These are phyloP conservation scores for Gallinago paraguaiae DNA, from an alignment of 2,113 vertebrate species.

Conservation along the genomic window DNA sequence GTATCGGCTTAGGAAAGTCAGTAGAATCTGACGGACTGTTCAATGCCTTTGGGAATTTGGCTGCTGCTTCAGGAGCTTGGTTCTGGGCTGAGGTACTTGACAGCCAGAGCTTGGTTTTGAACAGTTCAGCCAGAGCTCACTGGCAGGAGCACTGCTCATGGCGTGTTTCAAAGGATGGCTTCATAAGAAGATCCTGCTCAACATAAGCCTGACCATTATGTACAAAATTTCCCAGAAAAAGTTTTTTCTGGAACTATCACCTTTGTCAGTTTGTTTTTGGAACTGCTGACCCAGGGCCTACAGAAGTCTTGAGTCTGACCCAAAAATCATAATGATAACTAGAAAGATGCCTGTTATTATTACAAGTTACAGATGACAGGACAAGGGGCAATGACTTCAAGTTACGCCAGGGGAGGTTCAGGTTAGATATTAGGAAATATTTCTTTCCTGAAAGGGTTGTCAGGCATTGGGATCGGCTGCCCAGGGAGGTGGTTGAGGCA, in stretches of 20 bases:
- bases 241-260: neutral
- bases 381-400: no score
- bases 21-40: neutral
- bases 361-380: no score
- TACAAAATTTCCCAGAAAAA: neutral
- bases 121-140: neutral
- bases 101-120: neutral
- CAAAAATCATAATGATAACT: neutral
- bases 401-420: no score
- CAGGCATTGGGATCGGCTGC: no score
- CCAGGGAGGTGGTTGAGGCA: no score
- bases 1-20: neutral
- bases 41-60: neutral
- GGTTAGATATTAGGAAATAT: no score
- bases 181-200: neutral
- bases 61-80: neutral
- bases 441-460: no score
- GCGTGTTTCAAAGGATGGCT: neutral
- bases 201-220: neutral
- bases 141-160: neutral
- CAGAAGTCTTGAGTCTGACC: neutral
- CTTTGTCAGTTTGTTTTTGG: neutral
- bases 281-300: neutral
- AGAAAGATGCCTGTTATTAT: neutral
- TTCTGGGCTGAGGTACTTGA: neutral